A percentile compares a stretch with the other conserved stretches of the same genome.
Evolutionary conservation across 2,113 vertebrate genomes (phyloP).

Genomic region (Peucedramus taeniatus): DNA sequence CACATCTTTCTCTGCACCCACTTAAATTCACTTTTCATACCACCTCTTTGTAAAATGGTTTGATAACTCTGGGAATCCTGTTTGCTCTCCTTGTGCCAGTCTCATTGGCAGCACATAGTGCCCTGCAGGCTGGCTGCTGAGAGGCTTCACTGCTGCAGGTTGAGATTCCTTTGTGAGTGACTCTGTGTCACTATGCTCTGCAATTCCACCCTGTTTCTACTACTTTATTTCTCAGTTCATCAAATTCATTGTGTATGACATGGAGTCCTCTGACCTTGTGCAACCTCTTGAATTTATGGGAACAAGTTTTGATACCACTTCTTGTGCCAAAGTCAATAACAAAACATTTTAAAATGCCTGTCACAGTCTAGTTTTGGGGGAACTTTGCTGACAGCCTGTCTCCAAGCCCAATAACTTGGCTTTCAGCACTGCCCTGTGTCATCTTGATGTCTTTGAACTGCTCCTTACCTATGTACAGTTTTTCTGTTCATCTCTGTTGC

Average conservation of each 20-base stretch:
- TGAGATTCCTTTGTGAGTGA: not conserved
- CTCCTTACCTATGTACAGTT: not conserved
- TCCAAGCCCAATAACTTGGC: not conserved
- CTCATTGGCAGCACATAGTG: accelerated
- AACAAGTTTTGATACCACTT: not conserved
- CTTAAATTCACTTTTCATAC: not conserved
- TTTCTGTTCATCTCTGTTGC: not conserved
- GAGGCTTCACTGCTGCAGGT: not conserved
- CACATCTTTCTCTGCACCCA: not conserved
- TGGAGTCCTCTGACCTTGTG: not conserved
- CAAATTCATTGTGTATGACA: not conserved
- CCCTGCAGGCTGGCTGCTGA: not conserved
- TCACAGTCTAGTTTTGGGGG: not conserved
- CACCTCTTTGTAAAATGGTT: not conserved
- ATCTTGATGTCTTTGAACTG: not conserved
- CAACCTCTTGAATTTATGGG: not conserved
- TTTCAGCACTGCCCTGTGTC: not conserved
- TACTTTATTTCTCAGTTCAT: not conserved
- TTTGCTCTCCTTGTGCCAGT: not conserved
- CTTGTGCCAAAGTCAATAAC: not conserved
- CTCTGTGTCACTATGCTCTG: not conserved
- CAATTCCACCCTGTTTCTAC: not conserved
- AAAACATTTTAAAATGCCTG: not conserved
- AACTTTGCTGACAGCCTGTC: not conserved
- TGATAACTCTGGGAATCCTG: accelerated